Evolutionary conservation across 1,140 invertebrate genomes (phyloP).

Genomic region (Tribolium madens): DNA sequence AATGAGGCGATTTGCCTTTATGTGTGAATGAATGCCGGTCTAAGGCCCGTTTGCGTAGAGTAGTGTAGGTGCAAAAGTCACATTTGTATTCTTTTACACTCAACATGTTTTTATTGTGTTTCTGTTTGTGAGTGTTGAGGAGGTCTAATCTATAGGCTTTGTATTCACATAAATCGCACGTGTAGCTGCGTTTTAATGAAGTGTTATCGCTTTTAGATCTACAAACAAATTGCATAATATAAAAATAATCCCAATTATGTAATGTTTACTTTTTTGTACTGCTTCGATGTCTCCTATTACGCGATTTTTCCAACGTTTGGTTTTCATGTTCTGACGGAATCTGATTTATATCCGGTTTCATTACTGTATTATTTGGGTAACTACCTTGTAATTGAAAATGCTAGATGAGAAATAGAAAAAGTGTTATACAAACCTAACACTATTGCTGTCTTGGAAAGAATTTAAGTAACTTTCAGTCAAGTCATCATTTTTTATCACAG

Average conservation of each 20-base stretch:
- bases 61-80: background rate
- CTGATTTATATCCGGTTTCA: background rate
- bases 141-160: slow-evolving; percentile 12
- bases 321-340: background rate
- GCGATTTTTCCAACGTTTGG: background rate
- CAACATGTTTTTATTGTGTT: slow-evolving; percentile 27
- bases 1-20: background rate
- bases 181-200: slow-evolving; percentile 10
- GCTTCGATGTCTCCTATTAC: background rate
- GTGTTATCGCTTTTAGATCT: background rate
- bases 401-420: background rate
- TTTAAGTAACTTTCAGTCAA: background rate
- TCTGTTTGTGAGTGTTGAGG: slow-evolving; percentile 6
- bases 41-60: background rate
- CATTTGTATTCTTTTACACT: slow-evolving; percentile 7
- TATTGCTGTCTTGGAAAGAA: background rate
- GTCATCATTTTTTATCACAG: background rate
- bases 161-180: slow-evolving; percentile 4
- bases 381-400: slow-evolving; percentile 7
- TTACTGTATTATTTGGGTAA: background rate
- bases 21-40: slow-evolving; percentile 4
- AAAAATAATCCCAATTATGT: background rate
- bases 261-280: background rate
- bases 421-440: slow-evolving; percentile 3
- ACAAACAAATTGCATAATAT: background rate